Conservation (phyloP, 2,888 invertebrate genomes). For the Amiota minor region DNA sequence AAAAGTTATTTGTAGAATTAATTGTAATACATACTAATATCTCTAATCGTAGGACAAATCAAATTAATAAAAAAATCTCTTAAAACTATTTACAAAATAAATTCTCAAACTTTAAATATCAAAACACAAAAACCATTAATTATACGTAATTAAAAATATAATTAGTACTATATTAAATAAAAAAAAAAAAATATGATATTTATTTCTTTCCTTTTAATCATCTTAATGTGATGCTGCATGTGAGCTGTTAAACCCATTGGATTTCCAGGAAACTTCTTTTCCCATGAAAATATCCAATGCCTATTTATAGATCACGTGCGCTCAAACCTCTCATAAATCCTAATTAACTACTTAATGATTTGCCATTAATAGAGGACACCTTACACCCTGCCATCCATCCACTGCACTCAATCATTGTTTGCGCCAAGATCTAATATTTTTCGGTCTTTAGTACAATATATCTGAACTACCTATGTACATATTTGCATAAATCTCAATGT, state of each 20-base stretch:
- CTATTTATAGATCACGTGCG: no score
- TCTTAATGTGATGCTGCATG: background rate
- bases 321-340: background rate
- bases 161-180: slow-evolving; percentile 42
- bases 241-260: no score
- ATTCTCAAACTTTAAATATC: slow-evolving; percentile 7
- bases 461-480: no score
- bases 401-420: background rate
- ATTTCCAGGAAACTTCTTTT: slow-evolving; percentile 10
- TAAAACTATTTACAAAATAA: slow-evolving; percentile 43
- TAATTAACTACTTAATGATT: no score
- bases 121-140: background rate
- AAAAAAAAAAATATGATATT: slow-evolving; percentile 24
- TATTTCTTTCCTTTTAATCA: background rate
- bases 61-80: slow-evolving; percentile 26
- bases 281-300: background rate
- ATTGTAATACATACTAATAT: background rate
- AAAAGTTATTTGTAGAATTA: background rate
- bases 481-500: background rate
- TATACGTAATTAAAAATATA: slow-evolving; percentile 41
- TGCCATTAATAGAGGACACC: no score
- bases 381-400: background rate
- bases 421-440: background rate
- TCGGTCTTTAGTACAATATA: no score
- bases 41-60: slow-evolving; percentile 24